Conservation (phyloP, 2,113 vertebrate genomes). For the Rutilus rutilus region DNA sequence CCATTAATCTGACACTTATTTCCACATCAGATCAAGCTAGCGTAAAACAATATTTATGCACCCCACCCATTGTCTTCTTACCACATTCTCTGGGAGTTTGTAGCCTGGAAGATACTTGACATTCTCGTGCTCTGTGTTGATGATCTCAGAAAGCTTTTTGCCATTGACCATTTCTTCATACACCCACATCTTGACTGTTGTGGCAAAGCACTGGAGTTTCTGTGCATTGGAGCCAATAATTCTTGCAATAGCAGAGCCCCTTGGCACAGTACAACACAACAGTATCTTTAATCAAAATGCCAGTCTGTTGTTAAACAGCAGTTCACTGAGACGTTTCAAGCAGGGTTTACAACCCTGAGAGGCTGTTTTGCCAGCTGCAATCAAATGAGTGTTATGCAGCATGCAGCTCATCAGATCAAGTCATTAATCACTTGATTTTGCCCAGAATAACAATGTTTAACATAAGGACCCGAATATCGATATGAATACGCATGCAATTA, state of each 20-base stretch:
- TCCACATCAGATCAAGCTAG: neutral
- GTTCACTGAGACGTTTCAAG: neutral
- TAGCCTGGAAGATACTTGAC: constrained; percentile 91
- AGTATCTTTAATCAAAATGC: neutral
- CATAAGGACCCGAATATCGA: neutral
- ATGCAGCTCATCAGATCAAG: constrained; percentile 2
- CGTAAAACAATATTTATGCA: neutral
- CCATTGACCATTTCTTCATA: constrained; percentile 88
- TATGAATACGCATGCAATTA: neutral
- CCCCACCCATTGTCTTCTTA: constrained; percentile 71
- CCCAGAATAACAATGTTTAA: neutral
- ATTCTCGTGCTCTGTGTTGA: constrained; percentile 92
- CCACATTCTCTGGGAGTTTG: constrained; percentile 94
- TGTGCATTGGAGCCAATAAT: constrained; percentile 87
- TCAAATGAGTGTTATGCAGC: constrained; percentile 6
- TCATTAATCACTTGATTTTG: constrained; percentile 2
- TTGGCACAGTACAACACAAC: constrained; percentile 62
- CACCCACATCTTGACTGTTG: constrained; percentile 93
- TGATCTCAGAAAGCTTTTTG: constrained; percentile 90
- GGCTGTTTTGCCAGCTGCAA: neutral
- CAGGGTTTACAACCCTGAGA: neutral
- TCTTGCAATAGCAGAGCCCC: constrained; percentile 91
- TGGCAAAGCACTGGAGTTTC: constrained; percentile 80
- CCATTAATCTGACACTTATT: neutral
- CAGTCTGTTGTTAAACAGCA: constrained; percentile 7